Percentiles rank a stretch among this genome's conserved stretches.
Conservation (phyloP, 2,888 invertebrate species). For the Nowickia ferox region DNA sequence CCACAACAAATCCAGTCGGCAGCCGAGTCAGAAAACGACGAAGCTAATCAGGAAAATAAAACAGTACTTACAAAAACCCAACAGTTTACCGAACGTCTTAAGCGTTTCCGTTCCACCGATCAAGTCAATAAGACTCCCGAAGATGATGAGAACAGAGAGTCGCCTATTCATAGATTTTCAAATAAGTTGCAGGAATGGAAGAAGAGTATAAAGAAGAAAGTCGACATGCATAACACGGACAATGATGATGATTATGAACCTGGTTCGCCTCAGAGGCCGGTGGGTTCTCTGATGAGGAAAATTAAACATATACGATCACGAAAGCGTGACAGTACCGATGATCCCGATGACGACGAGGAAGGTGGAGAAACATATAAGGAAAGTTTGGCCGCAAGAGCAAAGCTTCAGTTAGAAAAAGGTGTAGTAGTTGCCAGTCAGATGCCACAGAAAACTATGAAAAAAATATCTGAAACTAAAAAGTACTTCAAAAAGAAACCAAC, state of each 20-base stretch:
- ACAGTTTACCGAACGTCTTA: constrained; percentile 77
- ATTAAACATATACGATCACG: constrained; percentile 75
- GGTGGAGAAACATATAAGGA: constrained; percentile 66
- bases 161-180: constrained; percentile 70
- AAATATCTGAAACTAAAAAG: constrained; percentile 78
- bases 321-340: constrained; percentile 73
- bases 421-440: constrained; percentile 67
- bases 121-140: constrained; percentile 65
- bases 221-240: constrained; percentile 45
- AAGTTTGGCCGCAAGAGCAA: constrained; percentile 59
- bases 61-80: constrained; percentile 66
- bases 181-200: constrained; percentile 79
- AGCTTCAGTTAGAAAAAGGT: constrained; percentile 66
- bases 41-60: constrained; percentile 32
- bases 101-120: constrained; percentile 75
- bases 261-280: constrained; percentile 71
- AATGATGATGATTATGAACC: constrained; percentile 70
- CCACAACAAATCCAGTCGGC: constrained; percentile 64
- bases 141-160: constrained; percentile 56
- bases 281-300: constrained; percentile 74
- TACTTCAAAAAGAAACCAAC: constrained; percentile 76
- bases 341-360: constrained; percentile 69
- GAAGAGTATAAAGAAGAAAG: constrained; percentile 77
- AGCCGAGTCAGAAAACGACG: constrained; percentile 70
- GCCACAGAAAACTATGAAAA: constrained; percentile 76